These are phyloP conservation scores for Athene noctua DNA, from an alignment of 2,113 vertebrate species.

Conservation along the genomic window DNA sequence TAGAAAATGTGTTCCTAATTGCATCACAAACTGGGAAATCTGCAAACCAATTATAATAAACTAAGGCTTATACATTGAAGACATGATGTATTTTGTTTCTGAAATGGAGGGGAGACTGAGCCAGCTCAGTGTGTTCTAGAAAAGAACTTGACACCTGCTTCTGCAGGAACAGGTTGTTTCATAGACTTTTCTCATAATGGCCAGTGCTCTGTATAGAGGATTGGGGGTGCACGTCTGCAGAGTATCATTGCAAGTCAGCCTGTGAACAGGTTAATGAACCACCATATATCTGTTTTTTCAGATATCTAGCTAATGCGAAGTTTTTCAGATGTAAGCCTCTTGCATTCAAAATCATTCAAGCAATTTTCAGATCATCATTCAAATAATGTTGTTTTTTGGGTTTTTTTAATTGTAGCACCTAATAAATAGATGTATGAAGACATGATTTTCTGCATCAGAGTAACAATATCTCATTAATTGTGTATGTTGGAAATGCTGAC, in stretches of 20 bases:
- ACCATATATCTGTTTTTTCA: not conserved
- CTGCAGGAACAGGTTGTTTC: not conserved
- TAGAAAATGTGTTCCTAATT: not conserved
- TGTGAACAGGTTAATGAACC: not conserved
- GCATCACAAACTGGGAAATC: not conserved
- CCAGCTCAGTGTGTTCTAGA: not conserved
- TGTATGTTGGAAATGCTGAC: not conserved
- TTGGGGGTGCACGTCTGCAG: not conserved
- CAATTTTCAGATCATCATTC: not conserved
- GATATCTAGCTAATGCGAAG: not conserved
- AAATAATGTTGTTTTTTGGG: fast-evolving
- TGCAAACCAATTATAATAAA: not conserved
- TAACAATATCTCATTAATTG: not conserved
- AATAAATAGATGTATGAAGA: not conserved
- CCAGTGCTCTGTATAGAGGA: not conserved
- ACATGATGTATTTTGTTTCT: not conserved
- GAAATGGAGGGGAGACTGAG: not conserved
- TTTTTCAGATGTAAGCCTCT: not conserved
- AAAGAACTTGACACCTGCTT: not conserved
- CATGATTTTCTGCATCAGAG: not conserved
- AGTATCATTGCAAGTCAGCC: not conserved
- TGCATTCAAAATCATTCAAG: not conserved
- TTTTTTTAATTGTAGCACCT: not conserved
- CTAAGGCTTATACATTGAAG: not conserved
- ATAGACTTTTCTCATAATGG: not conserved